Evolutionary conservation across 2,113 vertebrate genomes (phyloP).

Genomic region (Osmerus mordax): DNA sequence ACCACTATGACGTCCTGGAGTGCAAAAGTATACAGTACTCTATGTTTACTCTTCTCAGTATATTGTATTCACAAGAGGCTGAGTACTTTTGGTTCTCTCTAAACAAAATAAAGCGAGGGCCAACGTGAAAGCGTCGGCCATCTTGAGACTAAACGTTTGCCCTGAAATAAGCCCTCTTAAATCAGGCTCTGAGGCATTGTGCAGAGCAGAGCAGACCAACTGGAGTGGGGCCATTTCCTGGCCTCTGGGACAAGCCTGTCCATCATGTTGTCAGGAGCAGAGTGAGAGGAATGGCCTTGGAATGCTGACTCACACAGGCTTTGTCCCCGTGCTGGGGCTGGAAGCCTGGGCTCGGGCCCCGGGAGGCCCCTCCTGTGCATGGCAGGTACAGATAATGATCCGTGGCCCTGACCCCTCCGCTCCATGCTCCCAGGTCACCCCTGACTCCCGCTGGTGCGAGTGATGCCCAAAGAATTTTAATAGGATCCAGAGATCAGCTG

Average conservation of each 20-base stretch:
- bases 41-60: neutral
- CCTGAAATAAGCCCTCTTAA: conserved; percentile 9
- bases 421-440: conserved; percentile 19
- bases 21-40: too few relatives aligned
- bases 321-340: conserved; percentile 10
- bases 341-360: neutral
- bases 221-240: conserved; percentile 11
- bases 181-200: conserved; percentile 2
- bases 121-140: neutral
- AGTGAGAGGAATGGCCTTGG: conserved; percentile 22
- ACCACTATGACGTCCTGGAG: too few relatives aligned
- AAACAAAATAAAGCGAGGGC: conserved; percentile 1
- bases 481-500: conserved; percentile 39
- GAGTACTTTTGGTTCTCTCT: neutral
- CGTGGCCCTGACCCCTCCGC: conserved; percentile 32
- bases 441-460: conserved; percentile 5
- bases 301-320: conserved; percentile 44
- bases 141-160: conserved; percentile 1
- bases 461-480: conserved; percentile 49
- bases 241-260: conserved; percentile 7
- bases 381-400: conserved; percentile 48
- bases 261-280: conserved; percentile 8
- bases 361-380: conserved; percentile 3
- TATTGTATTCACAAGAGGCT: neutral
- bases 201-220: conserved; percentile 6